Evolutionary conservation across 2,888 invertebrate species (phyloP), one percentile per base, ranked within the genome.

Genomic region (Macroteleia sp.): DNA sequence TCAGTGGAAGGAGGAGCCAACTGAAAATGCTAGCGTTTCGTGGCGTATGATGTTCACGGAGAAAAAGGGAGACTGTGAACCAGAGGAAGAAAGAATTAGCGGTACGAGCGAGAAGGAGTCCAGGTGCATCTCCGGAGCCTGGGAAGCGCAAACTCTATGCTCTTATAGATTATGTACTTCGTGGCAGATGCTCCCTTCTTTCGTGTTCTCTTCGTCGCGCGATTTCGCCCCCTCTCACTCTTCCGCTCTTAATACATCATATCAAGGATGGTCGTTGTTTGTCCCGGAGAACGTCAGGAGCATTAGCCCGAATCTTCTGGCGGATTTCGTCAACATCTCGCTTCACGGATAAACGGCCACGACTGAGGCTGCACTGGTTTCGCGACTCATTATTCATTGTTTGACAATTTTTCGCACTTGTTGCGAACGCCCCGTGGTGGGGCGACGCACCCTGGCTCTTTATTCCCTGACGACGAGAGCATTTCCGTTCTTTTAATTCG

Each of bases 71-170:
- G 78, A 79, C 50, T 48, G 62, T 36, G 48, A 61, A 56, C 46
- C 16, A 44, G 46, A 54, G 14, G 62, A 61, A 14, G 77, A 75
- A 56, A 52, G 76, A 61, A 54, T 44, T 41, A 50, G 44, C 67
- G 67, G 44, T 48, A 62, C 69, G 66, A 81, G 76, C 78, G 81
- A 81, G 82, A 83, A 82, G 69, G 79, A 71, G 85, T 87, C 91
- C 90, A 91, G 91, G 91, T 91, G 91, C 89, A 89, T 90, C 86
- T 82, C 80, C 81, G 76, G 88, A 89, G 90, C 91, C 90, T 91
- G 91, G 91, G 91, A 91, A 88, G 88, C 88, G 87, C 88, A 88
- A 88, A 88, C 89, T 88, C 84, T 79, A 81, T 83, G 79, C 77
- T 80, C 77, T 71, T 79, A 74, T 81, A 70, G 64, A 80, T 77